Percentiles rank a stretch among this genome's conserved stretches.
phyloP scores from a whole-genome alignment of 2,797 vertebrate genomes.

The Octomys mimax region DNA sequence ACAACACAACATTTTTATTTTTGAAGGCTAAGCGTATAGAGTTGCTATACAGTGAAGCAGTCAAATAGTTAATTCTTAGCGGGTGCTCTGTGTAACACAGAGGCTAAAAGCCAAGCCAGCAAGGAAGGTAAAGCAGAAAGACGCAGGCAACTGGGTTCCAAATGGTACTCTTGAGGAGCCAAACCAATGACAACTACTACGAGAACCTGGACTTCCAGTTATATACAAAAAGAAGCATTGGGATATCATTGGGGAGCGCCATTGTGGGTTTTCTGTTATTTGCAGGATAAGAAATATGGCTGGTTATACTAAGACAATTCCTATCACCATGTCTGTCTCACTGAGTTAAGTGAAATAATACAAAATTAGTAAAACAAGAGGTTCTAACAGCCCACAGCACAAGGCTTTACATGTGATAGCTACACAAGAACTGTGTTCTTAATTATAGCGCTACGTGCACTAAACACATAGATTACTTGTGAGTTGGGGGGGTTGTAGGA shows the following conservation, averaged over 20 bases:
- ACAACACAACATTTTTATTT: not conserved
- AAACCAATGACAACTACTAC: not conserved
- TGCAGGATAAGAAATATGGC: not conserved
- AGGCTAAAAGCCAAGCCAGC: not conserved
- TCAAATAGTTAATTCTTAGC: not conserved
- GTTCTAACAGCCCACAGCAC: not conserved
- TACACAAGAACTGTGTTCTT: not conserved
- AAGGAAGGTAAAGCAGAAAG: not conserved
- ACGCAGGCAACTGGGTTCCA: no score
- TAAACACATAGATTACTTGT: not conserved
- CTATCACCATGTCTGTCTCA: not conserved
- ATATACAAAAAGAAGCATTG: not conserved
- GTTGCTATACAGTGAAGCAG: not conserved
- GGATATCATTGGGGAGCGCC: not conserved
- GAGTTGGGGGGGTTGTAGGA: not conserved
- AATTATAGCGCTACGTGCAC: not conserved
- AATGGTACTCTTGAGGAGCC: not conserved
- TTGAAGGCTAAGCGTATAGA: not conserved
- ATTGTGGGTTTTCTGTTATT: not conserved
- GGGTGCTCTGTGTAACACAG: not conserved
- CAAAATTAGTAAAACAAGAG: not conserved
- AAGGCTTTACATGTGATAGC: not conserved
- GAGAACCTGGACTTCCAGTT: not conserved
- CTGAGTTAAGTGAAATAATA: not conserved
- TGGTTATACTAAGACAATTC: not conserved